These are phyloP conservation scores for Atta cephalotes DNA, from an alignment of 1,140 invertebrate species.

Conservation along the genomic window DNA sequence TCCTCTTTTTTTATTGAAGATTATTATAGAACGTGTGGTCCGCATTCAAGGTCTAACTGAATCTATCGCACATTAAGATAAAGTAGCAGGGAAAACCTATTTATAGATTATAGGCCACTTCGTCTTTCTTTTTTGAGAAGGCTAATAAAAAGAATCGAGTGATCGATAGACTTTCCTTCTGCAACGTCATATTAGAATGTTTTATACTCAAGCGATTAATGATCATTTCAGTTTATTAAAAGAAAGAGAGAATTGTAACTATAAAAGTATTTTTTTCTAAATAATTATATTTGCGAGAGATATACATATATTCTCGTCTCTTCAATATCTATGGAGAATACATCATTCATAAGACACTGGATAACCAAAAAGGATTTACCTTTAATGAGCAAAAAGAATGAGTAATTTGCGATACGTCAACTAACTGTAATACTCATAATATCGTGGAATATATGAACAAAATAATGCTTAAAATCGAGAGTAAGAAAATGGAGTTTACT, in stretches of 20 bases:
- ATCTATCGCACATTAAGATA: conserved; percentile 19
- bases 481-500: no score
- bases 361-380: no score
- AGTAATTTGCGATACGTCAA: no score
- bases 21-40: conserved; percentile 28
- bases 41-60: conserved; percentile 33
- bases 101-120: conserved; percentile 39
- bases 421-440: no score
- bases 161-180: conserved; percentile 27
- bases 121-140: conserved; percentile 20
- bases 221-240: neutral
- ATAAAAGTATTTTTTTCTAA: neutral
- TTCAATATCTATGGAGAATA: no score
- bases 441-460: no score
- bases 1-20: conserved; percentile 9
- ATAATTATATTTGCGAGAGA: no score
- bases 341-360: no score
- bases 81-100: conserved; percentile 17
- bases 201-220: neutral
- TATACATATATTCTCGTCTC: no score
- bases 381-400: no score
- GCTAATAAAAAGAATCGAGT: neutral
- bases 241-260: neutral
- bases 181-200: neutral
- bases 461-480: no score